Conservation (phyloP, 2,113 vertebrate genomes). For the Tragelaphus imberbis region DNA sequence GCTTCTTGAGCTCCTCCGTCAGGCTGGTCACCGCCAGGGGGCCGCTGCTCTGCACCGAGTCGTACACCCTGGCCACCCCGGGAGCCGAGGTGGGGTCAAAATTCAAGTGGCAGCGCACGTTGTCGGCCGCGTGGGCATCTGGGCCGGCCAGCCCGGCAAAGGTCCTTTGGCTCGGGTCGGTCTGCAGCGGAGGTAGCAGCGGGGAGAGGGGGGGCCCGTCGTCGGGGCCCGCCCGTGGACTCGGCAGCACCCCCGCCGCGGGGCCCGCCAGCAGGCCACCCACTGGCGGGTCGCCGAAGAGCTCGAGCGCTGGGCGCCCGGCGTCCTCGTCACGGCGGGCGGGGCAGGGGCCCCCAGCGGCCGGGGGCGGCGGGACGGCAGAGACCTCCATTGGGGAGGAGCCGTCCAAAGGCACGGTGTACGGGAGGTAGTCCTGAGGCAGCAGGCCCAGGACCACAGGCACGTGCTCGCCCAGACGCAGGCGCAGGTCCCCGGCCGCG, state of each 20-base stretch:
- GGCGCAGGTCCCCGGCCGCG: slow-evolving; percentile 88
- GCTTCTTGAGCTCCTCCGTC: slow-evolving; percentile 97
- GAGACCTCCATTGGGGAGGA: slow-evolving; percentile 96
- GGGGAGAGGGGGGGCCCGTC: slow-evolving; percentile 92
- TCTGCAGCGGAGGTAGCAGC: slow-evolving; percentile 91
- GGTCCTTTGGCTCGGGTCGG: slow-evolving; percentile 89
- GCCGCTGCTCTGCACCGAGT: slow-evolving; percentile 95
- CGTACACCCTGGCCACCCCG: slow-evolving; percentile 94
- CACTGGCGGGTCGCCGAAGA: slow-evolving; percentile 91
- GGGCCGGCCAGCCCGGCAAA: slow-evolving; percentile 87
- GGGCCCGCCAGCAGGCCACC: slow-evolving; percentile 89
- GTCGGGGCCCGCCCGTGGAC: slow-evolving; percentile 78
- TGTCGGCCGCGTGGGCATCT: slow-evolving; percentile 89
- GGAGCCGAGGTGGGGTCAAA: slow-evolving; percentile 95
- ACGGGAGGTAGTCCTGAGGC: slow-evolving; percentile 99
- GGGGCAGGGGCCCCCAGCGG: slow-evolving; percentile 81
- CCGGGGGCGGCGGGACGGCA: slow-evolving; percentile 81
- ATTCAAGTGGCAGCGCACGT: slow-evolving; percentile 94
- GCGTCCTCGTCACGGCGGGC: slow-evolving; percentile 80
- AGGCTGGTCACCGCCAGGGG: slow-evolving; percentile 96
- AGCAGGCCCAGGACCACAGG: slow-evolving; percentile 96
- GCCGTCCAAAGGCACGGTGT: slow-evolving; percentile 98
- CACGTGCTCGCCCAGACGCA: slow-evolving; percentile 94
- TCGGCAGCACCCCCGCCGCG: slow-evolving; percentile 90
- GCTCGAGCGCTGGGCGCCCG: slow-evolving; percentile 75